Percentiles rank a stretch among this genome's conserved stretches.
Evolutionary conservation across 2,888 invertebrate species (phyloP).

Genomic region (Scaptomyza parva): DNA sequence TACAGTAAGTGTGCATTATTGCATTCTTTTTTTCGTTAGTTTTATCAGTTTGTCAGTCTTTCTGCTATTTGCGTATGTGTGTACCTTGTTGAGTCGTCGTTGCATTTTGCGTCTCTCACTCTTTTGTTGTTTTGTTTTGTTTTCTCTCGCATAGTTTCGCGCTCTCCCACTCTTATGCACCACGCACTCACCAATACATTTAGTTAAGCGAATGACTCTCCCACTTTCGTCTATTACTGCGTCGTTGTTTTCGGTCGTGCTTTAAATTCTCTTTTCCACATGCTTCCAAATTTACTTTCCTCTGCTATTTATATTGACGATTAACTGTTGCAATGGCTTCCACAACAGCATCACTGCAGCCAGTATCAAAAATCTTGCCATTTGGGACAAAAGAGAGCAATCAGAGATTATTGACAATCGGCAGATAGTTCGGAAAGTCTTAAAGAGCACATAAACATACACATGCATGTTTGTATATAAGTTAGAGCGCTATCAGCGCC

Average conservation of each 20-base stretch:
- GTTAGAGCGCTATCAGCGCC: conserved; percentile 46
- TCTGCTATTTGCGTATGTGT: conserved; percentile 27
- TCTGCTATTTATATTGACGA: conserved; percentile 65
- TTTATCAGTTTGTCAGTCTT: conserved; percentile 43
- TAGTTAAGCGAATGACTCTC: conserved; percentile 2
- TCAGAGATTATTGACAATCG: conserved; percentile 32
- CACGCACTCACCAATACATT: conserved; percentile 31
- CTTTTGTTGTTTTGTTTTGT: conserved; percentile 38
- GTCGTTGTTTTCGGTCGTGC: conserved; percentile 46
- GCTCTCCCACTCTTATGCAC: conserved; percentile 15
- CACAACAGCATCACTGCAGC: conserved; percentile 31
- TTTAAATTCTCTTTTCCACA: conserved; percentile 31
- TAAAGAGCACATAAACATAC: not conserved
- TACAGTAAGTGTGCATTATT: conserved; percentile 65
- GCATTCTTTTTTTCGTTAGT: conserved; percentile 40
- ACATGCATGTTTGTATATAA: not conserved
- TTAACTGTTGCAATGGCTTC: conserved; percentile 41
- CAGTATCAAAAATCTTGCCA: conserved; percentile 8
- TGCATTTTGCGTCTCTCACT: conserved; percentile 53
- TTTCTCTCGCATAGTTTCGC: conserved; percentile 6
- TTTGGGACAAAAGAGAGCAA: not conserved
- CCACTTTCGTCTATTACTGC: conserved; percentile 47
- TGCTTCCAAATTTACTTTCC: conserved; percentile 56
- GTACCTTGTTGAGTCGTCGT: conserved; percentile 22
- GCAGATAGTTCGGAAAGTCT: conserved; percentile 35